Percentiles rank a stretch among this genome's conserved stretches.
Evolutionary conservation across 2,113 vertebrate species (phyloP).

Genomic region (Picathartes gymnocephalus): DNA sequence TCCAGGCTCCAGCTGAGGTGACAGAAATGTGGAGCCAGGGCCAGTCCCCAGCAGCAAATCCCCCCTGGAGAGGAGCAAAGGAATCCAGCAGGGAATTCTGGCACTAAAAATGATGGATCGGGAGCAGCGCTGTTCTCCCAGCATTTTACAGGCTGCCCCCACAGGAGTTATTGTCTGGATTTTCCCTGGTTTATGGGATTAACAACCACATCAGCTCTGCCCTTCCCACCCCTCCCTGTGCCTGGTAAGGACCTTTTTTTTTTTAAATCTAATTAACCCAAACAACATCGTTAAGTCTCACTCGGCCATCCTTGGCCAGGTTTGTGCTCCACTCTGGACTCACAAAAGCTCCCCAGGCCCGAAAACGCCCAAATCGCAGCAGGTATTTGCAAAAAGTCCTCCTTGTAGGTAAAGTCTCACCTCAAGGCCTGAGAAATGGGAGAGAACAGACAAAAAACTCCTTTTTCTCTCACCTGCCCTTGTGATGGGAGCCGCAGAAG

Average conservation of each 20-base stretch:
- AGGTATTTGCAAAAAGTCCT: background rate
- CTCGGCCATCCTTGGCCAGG: background rate
- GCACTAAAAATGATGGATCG: background rate
- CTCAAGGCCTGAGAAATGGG: background rate
- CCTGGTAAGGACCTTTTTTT: background rate
- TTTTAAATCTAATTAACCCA: background rate
- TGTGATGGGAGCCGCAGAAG: fast-evolving
- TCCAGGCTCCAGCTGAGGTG: background rate
- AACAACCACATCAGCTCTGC: background rate
- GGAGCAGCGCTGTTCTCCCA: background rate
- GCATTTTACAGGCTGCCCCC: background rate
- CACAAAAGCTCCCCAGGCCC: background rate
- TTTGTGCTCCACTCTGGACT: background rate
- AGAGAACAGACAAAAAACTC: fast-evolving
- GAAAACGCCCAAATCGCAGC: background rate
- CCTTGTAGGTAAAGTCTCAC: background rate
- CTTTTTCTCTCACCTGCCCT: background rate
- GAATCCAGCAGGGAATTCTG: background rate
- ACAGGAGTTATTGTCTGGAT: background rate
- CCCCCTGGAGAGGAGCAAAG: background rate
- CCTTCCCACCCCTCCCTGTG: background rate
- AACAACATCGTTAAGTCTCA: background rate
- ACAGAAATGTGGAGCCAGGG: background rate
- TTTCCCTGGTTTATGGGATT: background rate
- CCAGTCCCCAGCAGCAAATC: background rate